A percentile compares a stretch with the other conserved stretches of the same genome.
Evolutionary conservation across 2,797 vertebrate genomes (phyloP).

Genomic region (Paedocypris micromegethes): DNA sequence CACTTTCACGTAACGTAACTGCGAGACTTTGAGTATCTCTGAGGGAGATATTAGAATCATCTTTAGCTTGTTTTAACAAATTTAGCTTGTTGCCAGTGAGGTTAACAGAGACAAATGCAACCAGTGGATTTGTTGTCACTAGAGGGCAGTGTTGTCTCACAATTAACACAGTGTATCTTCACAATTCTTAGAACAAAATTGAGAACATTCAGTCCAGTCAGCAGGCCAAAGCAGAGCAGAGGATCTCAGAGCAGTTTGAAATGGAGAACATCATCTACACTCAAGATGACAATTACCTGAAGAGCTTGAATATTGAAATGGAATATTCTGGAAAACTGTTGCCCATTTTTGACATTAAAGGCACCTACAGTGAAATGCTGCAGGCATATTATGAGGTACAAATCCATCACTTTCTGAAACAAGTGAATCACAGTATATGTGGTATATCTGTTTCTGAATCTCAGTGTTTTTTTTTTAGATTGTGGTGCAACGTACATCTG

Average conservation of each 20-base stretch:
- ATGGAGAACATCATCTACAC: conserved; percentile 72
- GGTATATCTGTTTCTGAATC: neutral
- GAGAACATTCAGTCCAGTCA: conserved; percentile 57
- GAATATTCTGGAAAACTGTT: conserved; percentile 11
- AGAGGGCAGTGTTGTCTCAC: too few relatives aligned
- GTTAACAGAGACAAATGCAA: too few relatives aligned
- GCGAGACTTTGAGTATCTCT: too few relatives aligned
- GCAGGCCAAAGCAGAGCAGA: conserved; percentile 49
- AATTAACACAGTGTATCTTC: too few relatives aligned
- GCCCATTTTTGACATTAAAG: conserved; percentile 27
- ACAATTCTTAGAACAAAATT: conserved; percentile 57
- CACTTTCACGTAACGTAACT: too few relatives aligned
- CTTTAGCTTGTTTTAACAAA: too few relatives aligned
- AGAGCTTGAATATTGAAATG: conserved; percentile 23
- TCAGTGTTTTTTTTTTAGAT: conserved; percentile 50
- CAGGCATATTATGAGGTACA: conserved; percentile 47
- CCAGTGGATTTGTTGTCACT: too few relatives aligned
- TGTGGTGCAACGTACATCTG: conserved; percentile 55
- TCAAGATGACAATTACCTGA: conserved; percentile 63
- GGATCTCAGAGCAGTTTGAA: conserved; percentile 62
- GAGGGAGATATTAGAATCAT: too few relatives aligned
- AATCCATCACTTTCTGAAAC: neutral
- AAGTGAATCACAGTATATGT: neutral
- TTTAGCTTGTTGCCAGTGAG: too few relatives aligned
- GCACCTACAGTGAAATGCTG: conserved; percentile 41